Evolutionary conservation across 2,113 vertebrate genomes (phyloP), one percentile per base, ranked within the genome.

Genomic region (Montifringilla adamsi): DNA sequence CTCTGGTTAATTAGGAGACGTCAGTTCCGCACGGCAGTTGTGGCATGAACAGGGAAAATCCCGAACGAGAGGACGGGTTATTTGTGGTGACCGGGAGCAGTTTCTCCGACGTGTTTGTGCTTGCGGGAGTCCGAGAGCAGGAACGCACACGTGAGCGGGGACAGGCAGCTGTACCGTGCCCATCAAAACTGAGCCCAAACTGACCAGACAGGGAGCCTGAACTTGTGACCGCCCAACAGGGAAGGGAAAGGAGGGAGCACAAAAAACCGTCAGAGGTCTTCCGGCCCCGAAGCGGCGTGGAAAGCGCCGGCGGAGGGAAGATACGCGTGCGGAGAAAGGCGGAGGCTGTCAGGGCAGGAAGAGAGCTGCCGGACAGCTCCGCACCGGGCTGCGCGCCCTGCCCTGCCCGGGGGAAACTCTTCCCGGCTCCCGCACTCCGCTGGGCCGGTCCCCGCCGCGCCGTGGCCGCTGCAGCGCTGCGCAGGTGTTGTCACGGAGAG

Each of bases 381-480:
- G 35, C 44, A 7, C 24, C 12, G 23, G 33, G 18, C n/a, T 60
- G 49, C 31, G 30, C 26, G 9, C 33, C 37, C 28, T 30, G 53
- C 41, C 46, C 15, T 20, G 58, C 55, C 31, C 18, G 17, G n/a
- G 41, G 35, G 33, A 58, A 75, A 47, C 63, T 84, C 14, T 16
- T 35, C 53, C 69, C 50, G 33, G 46, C 43, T 50, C 68, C 49
- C 31, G 58, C 31, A 10, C 49, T 43, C 60, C 11, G 43, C 50
- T 13, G 70, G 35, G n/a, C 84, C 89, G 75, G 66, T 50, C 64
- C 93, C 91, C 64, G 70, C 94, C 89, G 87, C 69, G 52, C 74
- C 90, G 87, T 83, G 55, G 69, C 87, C 90, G 84, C 86, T 63
- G 92, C 58, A n/a, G 89, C 84, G 62, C 67, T 73, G 85, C 89